Evolutionary conservation across 2,888 invertebrate species (phyloP), one percentile per base, ranked within the genome.

Genomic region (Operophtera brumata): DNA sequence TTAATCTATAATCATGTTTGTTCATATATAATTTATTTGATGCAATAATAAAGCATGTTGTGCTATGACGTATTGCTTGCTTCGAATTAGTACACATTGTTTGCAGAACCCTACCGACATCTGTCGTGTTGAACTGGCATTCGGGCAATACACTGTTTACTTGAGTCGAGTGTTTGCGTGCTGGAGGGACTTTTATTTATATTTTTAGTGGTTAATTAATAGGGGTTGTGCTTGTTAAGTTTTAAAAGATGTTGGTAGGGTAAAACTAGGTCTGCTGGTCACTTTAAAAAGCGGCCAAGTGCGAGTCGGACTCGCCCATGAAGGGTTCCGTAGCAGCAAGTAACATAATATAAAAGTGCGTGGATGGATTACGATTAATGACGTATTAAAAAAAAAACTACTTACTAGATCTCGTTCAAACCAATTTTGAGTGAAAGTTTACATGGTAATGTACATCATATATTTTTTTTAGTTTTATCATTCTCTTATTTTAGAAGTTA

Each of bases 21-120:
- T 64, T 58, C 64, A 61, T 44, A 51, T 54, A 57, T 58, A 61
- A 61, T 7, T 1, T 53, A 64, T 20, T 20, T 80, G 75, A 78
- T 70, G 52, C 55, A 50, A 78, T 70, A 79, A 80, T 75, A 73
- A 65, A 73, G 71, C 84, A 84, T 65, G 58, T 57, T 60, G 75
- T 79, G 75, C 76, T 81, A 75, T 78, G 78, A 78, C 70, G 79
- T 82, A 80, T 82, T 78, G 81, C 77, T 79, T 75, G 67, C 71
- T 60, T 66, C 67, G 80, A 85, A 88, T 88, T 86, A 88, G 83
- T 69, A 74, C 47, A 78, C 68, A 87, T 88, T 87, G 88, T 81
- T 72, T 86, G 80, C 77, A 75, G 54, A 67, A 46, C 67, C 64
- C 69, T 62, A 53, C 66, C 59, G 69, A 78, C 88, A 88, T 89